These are phyloP conservation scores for Eueremaeus valkanovi DNA, from an alignment of 2,888 invertebrate species.

Conservation along the genomic window DNA sequence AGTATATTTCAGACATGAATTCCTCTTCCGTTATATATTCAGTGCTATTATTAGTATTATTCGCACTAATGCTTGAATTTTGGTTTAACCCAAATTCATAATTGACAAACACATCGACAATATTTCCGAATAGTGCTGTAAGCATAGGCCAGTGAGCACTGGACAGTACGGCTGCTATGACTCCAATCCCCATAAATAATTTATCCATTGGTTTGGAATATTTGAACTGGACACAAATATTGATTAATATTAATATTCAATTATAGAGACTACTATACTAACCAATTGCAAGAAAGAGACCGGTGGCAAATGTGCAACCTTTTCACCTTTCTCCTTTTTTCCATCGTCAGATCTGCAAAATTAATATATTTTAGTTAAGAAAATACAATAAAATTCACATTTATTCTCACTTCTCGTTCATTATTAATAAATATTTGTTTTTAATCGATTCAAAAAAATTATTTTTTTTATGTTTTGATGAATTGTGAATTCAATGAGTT, in stretches of 20 bases:
- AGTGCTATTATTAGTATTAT: not conserved
- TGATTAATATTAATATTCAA: not conserved
- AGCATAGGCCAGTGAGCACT: slow-evolving; percentile 58
- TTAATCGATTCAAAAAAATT: too few species aligned
- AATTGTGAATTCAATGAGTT: too few species aligned
- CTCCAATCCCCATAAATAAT: slow-evolving; percentile 51
- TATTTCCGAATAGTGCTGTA: slow-evolving; percentile 57
- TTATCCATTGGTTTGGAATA: slow-evolving; percentile 51
- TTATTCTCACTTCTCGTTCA: too few species aligned
- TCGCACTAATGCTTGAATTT: not conserved
- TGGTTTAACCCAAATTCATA: slow-evolving; percentile 41
- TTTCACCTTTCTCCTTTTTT: not conserved
- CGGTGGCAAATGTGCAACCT: not conserved
- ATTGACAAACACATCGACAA: slow-evolving; percentile 57
- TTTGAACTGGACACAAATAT: slow-evolving; percentile 51
- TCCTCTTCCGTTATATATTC: not conserved
- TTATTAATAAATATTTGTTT: too few species aligned
- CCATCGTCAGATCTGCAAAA: too few species aligned
- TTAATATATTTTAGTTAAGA: too few species aligned
- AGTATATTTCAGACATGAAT: slow-evolving; percentile 21
- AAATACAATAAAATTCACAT: too few species aligned
- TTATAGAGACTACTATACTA: not conserved
- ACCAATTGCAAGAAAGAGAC: slow-evolving; percentile 14
- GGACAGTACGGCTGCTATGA: slow-evolving; percentile 53
- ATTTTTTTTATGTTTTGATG: too few species aligned